A percentile compares a stretch with the other conserved stretches of the same genome.
phyloP scores from a whole-genome alignment of 2,113 vertebrate genomes.

The Chaenocephalus aceratus region DNA sequence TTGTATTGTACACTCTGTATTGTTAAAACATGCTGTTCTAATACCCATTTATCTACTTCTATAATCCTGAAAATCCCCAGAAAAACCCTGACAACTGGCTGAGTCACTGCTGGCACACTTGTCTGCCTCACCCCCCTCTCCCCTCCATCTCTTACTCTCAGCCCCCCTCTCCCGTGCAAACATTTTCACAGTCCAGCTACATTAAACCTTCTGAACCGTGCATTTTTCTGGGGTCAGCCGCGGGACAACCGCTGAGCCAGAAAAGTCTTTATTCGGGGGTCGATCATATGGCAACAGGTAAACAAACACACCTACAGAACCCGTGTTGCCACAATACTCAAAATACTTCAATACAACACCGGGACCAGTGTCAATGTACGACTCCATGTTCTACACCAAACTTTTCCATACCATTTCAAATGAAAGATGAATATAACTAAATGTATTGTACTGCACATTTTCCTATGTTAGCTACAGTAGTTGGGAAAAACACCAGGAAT shows the following conservation, averaged over 20 bases:
- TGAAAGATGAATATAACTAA: too few species aligned
- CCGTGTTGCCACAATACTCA: too few species aligned
- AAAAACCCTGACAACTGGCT: conserved; percentile 33
- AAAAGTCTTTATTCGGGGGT: conserved; percentile 62
- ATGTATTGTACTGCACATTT: too few species aligned
- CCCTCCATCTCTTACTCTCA: not conserved
- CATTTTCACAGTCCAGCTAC: conserved; percentile 54
- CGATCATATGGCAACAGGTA: conserved; percentile 49
- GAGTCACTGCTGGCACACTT: conserved; percentile 46
- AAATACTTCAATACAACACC: too few species aligned
- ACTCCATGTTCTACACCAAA: too few species aligned
- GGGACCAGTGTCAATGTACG: too few species aligned
- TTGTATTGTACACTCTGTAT: not conserved
- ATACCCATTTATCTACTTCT: not conserved
- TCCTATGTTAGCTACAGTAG: too few species aligned
- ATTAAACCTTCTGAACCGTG: conserved; percentile 62
- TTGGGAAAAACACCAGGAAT: too few species aligned
- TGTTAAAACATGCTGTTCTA: not conserved
- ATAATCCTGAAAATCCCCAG: conserved; percentile 20
- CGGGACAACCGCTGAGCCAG: conserved; percentile 70
- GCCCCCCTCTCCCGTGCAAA: not conserved
- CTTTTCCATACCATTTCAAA: too few species aligned
- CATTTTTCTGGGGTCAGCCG: conserved; percentile 62
- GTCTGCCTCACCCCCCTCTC: not conserved
- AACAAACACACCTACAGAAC: conserved; percentile 28